Percentiles rank a stretch among this genome's conserved stretches.
Conservation (phyloP, 2,797 vertebrate genomes). For the Diplodus puntazzo region DNA sequence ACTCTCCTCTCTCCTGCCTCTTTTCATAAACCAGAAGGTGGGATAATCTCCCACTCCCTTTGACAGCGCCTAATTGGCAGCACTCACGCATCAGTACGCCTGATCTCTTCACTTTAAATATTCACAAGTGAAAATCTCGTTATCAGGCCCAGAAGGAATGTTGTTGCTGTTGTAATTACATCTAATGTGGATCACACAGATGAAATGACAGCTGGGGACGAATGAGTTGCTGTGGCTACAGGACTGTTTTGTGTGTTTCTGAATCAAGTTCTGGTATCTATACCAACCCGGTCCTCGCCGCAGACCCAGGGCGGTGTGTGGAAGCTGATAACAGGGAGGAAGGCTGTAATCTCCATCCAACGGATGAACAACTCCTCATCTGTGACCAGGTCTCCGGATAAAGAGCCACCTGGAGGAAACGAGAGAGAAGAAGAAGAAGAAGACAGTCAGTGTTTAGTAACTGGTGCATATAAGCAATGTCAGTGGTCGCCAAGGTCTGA, state of each 20-base stretch:
- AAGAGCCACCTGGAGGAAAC: constrained; percentile 86
- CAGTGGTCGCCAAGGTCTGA: background rate
- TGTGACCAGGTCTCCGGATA: constrained; percentile 77
- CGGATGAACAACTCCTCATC: constrained; percentile 92
- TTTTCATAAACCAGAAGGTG: background rate
- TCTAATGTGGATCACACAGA: constrained; percentile 11
- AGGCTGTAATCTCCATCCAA: constrained; percentile 91
- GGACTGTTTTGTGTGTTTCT: background rate
- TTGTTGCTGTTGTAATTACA: constrained; percentile 7
- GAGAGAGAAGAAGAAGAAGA: constrained; percentile 4
- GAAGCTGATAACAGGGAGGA: constrained; percentile 93
- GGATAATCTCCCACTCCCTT: constrained; percentile 34
- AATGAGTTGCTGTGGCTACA: background rate
- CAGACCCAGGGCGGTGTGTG: constrained; percentile 91
- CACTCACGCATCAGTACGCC: constrained; percentile 31
- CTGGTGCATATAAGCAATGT: background rate
- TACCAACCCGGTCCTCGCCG: constrained; percentile 90
- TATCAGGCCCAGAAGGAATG: constrained; percentile 22
- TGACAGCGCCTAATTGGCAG: constrained; percentile 43
- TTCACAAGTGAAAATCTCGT: constrained; percentile 30
- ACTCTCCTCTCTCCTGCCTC: no score
- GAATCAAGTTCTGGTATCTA: background rate
- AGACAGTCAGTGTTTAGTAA: background rate
- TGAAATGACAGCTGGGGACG: background rate
- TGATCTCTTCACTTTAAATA: constrained; percentile 37